Evolutionary conservation across 2,797 vertebrate genomes (phyloP).

Genomic region (Platyrinchus mystaceus): DNA sequence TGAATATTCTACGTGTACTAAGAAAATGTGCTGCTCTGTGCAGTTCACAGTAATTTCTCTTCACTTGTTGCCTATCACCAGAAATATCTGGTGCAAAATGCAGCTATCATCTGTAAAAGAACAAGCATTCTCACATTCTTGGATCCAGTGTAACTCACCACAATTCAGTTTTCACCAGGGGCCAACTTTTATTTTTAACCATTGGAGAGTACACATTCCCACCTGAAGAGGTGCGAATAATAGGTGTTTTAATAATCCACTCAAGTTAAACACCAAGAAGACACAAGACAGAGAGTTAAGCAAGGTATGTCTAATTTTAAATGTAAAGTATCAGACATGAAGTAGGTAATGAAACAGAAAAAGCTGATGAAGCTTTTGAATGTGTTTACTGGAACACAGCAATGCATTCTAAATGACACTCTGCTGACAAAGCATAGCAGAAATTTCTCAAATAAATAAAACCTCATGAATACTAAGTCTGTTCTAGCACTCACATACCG

Average conservation of each 20-base stretch:
- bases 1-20: neutral
- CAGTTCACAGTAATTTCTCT: neutral
- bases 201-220: neutral
- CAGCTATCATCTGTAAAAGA: neutral
- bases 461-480: neutral
- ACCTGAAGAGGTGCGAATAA: neutral
- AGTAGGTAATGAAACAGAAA: neutral
- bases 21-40: neutral
- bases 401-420: neutral
- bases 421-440: neutral
- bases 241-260: neutral
- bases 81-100: neutral
- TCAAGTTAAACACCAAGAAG: neutral
- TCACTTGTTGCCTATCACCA: neutral
- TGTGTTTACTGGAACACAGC: neutral
- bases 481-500: constrained; percentile 65
- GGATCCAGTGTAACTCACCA: neutral
- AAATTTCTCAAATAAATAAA: neutral
- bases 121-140: neutral
- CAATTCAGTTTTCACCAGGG: neutral
- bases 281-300: neutral
- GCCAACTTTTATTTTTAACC: neutral
- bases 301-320: neutral
- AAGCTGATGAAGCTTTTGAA: neutral
- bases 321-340: neutral